Conservation (phyloP, 2,888 invertebrate genomes). For the Ramazzottius varieornatus region DNA sequence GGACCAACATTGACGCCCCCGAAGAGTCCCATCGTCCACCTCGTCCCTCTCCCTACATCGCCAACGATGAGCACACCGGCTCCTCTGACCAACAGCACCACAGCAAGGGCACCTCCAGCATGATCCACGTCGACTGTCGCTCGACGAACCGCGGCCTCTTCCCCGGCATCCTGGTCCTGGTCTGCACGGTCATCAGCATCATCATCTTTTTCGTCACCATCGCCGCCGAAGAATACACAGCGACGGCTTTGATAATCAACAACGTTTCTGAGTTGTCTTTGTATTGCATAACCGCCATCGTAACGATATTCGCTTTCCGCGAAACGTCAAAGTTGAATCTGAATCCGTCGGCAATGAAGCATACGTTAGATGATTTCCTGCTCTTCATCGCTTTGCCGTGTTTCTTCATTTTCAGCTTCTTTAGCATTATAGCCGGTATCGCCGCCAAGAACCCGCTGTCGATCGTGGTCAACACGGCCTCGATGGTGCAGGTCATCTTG, state of each 20-base stretch:
- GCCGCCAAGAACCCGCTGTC: slow-evolving; percentile 28
- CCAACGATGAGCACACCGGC: not conserved
- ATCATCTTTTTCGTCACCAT: slow-evolving; percentile 34
- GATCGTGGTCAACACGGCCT: slow-evolving; percentile 25
- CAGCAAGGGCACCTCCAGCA: not conserved
- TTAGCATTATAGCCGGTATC: slow-evolving; percentile 39
- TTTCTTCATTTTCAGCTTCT: slow-evolving; percentile 40
- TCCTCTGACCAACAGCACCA: not conserved
- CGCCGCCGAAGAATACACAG: slow-evolving; percentile 19
- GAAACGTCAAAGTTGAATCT: slow-evolving; percentile 38
- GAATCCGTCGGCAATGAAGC: slow-evolving; percentile 30
- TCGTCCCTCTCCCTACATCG: no score
- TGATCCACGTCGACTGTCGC: slow-evolving; percentile 40
- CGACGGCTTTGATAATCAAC: not conserved
- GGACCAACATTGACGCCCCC: slow-evolving; percentile 42
- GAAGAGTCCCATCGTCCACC: slow-evolving; percentile 11
- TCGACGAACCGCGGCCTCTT: slow-evolving; percentile 47
- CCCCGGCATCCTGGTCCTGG: slow-evolving; percentile 36
- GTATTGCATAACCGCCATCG: slow-evolving; percentile 20
- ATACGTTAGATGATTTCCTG: slow-evolving; percentile 38
- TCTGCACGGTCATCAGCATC: slow-evolving; percentile 31
- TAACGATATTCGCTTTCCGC: slow-evolving; percentile 33
- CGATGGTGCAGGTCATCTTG: slow-evolving; percentile 37
- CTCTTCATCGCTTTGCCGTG: slow-evolving; percentile 43
- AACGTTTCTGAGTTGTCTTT: not conserved